phyloP scores from a whole-genome alignment of 2,888 invertebrate species.

The Cantharis rufa region DNA sequence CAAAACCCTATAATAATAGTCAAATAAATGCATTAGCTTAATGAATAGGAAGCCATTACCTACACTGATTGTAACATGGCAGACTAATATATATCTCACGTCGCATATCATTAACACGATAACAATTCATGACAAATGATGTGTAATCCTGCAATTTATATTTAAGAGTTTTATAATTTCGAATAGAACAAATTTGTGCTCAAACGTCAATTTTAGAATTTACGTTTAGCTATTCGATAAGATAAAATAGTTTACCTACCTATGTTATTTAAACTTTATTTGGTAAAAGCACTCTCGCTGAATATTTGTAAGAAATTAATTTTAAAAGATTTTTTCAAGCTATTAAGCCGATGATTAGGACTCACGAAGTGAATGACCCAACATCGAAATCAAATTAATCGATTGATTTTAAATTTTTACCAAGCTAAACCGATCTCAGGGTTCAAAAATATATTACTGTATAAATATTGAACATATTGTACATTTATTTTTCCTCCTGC shows the following conservation, averaged over 20 bases:
- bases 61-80: conserved; percentile 35
- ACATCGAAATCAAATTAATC: background rate
- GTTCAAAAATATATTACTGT: background rate
- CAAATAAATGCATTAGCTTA: conserved; percentile 32
- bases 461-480: too few relatives aligned
- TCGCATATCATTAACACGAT: conserved; percentile 32
- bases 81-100: conserved; percentile 33
- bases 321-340: background rate
- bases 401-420: background rate
- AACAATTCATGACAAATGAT: conserved; percentile 35
- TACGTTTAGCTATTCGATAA: background rate
- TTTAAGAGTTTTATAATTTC: conserved; percentile 13
- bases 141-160: conserved; percentile 13
- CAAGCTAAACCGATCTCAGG: background rate
- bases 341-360: background rate
- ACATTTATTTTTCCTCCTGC: background rate
- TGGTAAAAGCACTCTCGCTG: background rate
- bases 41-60: conserved; percentile 37
- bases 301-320: background rate
- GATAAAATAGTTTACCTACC: background rate
- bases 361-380: background rate
- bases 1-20: background rate
- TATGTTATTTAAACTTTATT: background rate
- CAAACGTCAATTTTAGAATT: background rate
- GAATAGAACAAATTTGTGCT: background rate